Base-by-base conservation (phyloP, 2,797 vertebrate genomes). In the Gadopsis marmoratus region DNA sequence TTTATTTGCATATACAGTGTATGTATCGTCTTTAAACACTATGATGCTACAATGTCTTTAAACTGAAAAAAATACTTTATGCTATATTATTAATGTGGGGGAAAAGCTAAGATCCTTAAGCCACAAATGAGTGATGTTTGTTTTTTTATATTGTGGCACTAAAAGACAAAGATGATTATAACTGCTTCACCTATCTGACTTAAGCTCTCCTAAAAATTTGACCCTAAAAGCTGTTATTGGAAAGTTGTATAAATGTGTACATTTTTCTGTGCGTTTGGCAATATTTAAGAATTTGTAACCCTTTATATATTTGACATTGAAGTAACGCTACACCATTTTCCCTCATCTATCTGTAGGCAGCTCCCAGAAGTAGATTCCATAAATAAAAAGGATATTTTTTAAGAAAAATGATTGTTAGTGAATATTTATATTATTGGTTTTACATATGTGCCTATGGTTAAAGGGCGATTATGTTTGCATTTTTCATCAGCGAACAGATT, bases 11-110 rank as follows among this genome's bases (percentile, higher is more conserved):
- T 83, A 79, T 83, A 79, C 45, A 63, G 55, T 81, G 50, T 86
- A 88, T 85, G 74, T 87, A 72, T 88, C 88, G 69, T 85, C 67
- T 89, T 90, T 90, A 78, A 89, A 92, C 71, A 85, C 75, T 86
- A 86, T 60, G 59, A 79, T 35, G 72, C 69, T 83, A 72, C 61
- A 47, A 70, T 77, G 29, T 87, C 76, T 85, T 77, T 66, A 70
- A 87, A 56, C 26, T 82, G 37, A 85, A 79, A 82, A 69, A 86
- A 82, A 82, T 84, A 87, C 71, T 84, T 82, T 63, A 83, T 81
- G 62, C 80, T 74, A 62, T 79, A 82, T 41, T 59, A 48, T 79
- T 76, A 78, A 71, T 69, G 54, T 62, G 64, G 60, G 39, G 37
- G 51, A 65, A 14, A 63, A n/a, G 29, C 53, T 68, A 29, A 63